Evolutionary conservation across 2,113 vertebrate species (phyloP).

Genomic region (Passer montanus): DNA sequence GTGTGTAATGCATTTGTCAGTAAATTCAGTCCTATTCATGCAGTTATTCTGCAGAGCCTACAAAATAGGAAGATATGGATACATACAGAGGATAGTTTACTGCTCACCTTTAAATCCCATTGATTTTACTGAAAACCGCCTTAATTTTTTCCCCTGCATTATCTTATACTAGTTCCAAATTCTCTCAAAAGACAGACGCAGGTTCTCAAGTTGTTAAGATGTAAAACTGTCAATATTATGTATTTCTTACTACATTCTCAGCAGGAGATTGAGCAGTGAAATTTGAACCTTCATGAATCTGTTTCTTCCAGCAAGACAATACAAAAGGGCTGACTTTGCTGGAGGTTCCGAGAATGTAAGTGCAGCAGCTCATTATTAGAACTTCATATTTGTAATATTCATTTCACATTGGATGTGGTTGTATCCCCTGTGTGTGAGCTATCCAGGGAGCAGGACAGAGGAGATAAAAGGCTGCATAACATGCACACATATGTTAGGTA

Average conservation of each 20-base stretch:
- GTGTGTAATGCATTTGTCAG: not conserved
- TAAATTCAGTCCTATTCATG: not conserved
- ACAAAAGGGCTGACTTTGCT: not conserved
- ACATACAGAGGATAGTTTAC: not conserved
- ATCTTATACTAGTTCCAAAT: not conserved
- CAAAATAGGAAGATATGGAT: not conserved
- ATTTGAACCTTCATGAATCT: slow-evolving; percentile 14
- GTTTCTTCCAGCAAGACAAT: not conserved
- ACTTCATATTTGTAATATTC: not conserved
- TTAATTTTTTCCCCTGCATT: not conserved
- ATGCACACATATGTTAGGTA: not conserved
- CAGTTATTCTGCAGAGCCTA: not conserved
- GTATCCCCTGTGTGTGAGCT: not conserved
- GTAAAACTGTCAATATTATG: not conserved
- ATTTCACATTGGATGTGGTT: not conserved
- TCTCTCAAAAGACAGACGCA: not conserved
- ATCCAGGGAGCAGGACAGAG: not conserved
- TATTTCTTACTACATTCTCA: not conserved
- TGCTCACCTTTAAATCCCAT: not conserved
- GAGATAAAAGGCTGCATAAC: not conserved
- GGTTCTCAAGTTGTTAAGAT: not conserved
- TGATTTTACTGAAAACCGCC: not conserved
- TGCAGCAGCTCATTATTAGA: not conserved
- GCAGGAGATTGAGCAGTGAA: not conserved
- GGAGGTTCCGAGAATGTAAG: not conserved